These are phyloP conservation scores for Ellobium chinense DNA, from an alignment of 2,888 invertebrate genomes.

Conservation along the genomic window DNA sequence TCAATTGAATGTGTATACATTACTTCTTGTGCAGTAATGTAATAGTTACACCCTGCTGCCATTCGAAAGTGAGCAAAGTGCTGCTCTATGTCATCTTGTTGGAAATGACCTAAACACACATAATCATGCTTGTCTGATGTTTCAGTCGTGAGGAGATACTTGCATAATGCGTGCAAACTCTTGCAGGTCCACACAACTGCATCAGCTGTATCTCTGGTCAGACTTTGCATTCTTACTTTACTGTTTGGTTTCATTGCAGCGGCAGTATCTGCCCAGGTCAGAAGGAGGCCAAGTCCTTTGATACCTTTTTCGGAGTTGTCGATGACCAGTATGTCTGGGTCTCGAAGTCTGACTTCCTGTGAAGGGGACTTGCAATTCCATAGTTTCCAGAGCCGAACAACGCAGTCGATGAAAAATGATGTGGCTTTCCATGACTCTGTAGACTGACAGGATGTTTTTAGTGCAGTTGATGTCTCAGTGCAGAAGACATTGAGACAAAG, in stretches of 20 bases:
- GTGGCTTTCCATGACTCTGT: not conserved
- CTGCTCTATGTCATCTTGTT: not conserved
- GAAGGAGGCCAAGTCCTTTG: not conserved
- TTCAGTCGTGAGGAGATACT: not conserved
- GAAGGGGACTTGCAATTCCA: slow-evolving; percentile 6
- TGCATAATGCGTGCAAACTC: not conserved
- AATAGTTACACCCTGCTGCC: not conserved
- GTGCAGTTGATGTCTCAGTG: too few relatives aligned
- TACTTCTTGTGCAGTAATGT: not conserved
- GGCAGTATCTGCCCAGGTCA: not conserved
- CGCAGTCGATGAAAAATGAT: not conserved
- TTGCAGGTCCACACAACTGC: not conserved
- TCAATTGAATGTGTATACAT: not conserved
- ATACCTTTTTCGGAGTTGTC: not conserved
- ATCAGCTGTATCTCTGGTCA: not conserved
- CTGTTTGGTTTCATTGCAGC: not conserved
- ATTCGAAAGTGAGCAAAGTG: not conserved
- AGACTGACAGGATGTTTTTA: too few relatives aligned
- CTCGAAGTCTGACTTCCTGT: not conserved
- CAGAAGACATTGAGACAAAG: too few relatives aligned
- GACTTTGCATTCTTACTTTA: not conserved
- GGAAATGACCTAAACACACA: not conserved
- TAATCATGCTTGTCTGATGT: not conserved
- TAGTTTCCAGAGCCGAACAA: not conserved
- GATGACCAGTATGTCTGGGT: not conserved